A percentile compares a stretch with the other conserved stretches of the same genome.
phyloP scores from a whole-genome alignment of 2,888 invertebrate species.

The Schizotus pectinicornis region DNA sequence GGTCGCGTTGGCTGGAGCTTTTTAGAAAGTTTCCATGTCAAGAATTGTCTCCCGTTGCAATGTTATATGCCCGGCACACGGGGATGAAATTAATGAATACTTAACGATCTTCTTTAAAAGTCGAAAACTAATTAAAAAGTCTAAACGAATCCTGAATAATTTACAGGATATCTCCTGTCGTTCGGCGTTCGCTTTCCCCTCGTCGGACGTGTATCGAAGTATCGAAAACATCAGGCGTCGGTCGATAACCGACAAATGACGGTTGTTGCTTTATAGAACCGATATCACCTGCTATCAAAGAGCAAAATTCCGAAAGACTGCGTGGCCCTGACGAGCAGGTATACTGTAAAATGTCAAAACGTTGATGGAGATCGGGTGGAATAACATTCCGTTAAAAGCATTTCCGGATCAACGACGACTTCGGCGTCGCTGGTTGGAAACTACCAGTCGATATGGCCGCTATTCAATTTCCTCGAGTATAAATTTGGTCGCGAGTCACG shows the following conservation, averaged over 20 bases:
- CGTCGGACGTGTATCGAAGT: background rate
- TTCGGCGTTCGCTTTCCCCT: constrained; percentile 1
- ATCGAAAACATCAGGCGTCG: constrained; percentile 4
- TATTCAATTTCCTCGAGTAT: constrained; percentile 51
- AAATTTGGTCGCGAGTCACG: constrained; percentile 45
- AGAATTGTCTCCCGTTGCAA: constrained; percentile 11
- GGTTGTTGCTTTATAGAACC: constrained; percentile 24
- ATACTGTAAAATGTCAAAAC: constrained; percentile 53
- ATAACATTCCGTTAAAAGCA: constrained; percentile 56
- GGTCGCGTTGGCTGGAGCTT: background rate
- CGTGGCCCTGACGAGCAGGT: constrained; percentile 27
- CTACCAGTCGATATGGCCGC: constrained; percentile 47
- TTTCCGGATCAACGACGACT: constrained; percentile 52
- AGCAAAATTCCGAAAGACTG: constrained; percentile 31
- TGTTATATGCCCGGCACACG: constrained; percentile 25
- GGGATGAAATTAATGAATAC: constrained; percentile 37
- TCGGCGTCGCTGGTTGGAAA: constrained; percentile 36
- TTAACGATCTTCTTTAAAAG: constrained; percentile 35
- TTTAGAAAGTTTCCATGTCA: background rate
- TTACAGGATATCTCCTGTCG: constrained; percentile 27
- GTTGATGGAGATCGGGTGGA: constrained; percentile 52
- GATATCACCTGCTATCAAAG: constrained; percentile 33
- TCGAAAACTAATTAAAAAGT: constrained; percentile 36
- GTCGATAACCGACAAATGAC: constrained; percentile 31
- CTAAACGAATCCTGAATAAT: constrained; percentile 32